Conservation (phyloP, 1,140 invertebrate species). For the Battus philenor region DNA sequence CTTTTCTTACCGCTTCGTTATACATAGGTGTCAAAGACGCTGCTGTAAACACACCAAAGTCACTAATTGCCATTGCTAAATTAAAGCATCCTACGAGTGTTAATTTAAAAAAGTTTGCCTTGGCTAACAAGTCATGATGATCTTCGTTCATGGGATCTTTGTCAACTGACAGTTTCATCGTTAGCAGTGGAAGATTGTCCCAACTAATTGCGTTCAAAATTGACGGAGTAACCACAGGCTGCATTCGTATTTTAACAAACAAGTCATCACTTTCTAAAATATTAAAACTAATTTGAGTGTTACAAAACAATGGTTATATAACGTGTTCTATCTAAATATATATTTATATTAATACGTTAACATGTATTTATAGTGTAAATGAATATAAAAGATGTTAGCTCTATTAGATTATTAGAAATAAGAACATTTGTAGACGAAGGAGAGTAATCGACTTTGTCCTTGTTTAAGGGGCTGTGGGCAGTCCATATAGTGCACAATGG, state of each 20-base stretch:
- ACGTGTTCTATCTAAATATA: no score
- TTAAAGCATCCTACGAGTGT: conserved; percentile 52
- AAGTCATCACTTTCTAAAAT: conserved; percentile 41
- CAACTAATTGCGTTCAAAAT: conserved; percentile 45
- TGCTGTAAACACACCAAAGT: conserved; percentile 34
- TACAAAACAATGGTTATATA: not conserved
- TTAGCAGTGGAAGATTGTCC: conserved; percentile 53
- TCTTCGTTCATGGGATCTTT: conserved; percentile 30
- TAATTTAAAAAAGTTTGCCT: conserved; percentile 46
- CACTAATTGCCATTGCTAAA: conserved; percentile 33
- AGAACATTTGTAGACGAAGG: no score
- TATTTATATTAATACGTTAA: no score
- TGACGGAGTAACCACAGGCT: conserved; percentile 31
- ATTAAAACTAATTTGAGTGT: not conserved
- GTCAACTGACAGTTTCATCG: conserved; percentile 31
- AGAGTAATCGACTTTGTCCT: no score
- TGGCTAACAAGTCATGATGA: conserved; percentile 40
- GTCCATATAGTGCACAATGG: no score
- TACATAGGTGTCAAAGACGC: conserved; percentile 39
- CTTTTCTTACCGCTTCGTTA: conserved; percentile 45
- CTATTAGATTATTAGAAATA: no score
- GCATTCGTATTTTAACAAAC: conserved; percentile 39
- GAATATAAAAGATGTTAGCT: no score
- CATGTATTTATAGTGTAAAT: no score
- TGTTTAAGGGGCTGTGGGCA: no score